phyloP scores from a whole-genome alignment of 2,888 invertebrate genomes.

The Leptodirus hochenwartii region DNA sequence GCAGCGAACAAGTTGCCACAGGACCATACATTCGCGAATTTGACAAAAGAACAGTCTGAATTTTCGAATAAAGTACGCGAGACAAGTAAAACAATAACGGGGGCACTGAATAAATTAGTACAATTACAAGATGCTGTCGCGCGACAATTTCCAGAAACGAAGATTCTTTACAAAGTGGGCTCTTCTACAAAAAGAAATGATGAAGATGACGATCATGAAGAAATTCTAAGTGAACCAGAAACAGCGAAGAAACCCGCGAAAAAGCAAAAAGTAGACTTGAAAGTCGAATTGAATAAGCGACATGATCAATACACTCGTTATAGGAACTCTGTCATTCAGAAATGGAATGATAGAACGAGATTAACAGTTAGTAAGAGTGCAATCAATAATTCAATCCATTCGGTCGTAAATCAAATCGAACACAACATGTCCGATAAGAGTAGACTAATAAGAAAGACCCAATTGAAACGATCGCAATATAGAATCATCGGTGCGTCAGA shows the following conservation, averaged over 20 bases:
- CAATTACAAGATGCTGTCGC: slow-evolving; percentile 39
- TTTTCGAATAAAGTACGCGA: slow-evolving; percentile 33
- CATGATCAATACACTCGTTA: slow-evolving; percentile 45
- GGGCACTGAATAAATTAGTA: slow-evolving; percentile 44
- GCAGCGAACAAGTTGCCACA: slow-evolving; percentile 67
- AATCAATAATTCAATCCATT: slow-evolving; percentile 32
- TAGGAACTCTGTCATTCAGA: slow-evolving; percentile 67
- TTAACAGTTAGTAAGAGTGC: slow-evolving; percentile 43
- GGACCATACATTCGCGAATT: slow-evolving; percentile 30
- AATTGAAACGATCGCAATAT: slow-evolving; percentile 57
- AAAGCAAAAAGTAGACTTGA: slow-evolving; percentile 20
- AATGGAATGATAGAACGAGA: slow-evolving; percentile 90
- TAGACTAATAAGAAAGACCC: slow-evolving; percentile 61
- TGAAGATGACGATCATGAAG: slow-evolving; percentile 33
- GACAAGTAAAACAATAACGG: slow-evolving; percentile 34
- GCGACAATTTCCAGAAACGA: slow-evolving; percentile 52
- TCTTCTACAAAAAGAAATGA: slow-evolving; percentile 6
- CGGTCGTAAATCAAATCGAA: slow-evolving; percentile 64
- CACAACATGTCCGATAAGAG: slow-evolving; percentile 62
- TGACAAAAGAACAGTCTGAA: slow-evolving; percentile 24
- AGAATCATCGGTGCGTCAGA: slow-evolving; percentile 40
- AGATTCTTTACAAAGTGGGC: slow-evolving; percentile 23
- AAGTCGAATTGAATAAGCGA: slow-evolving; percentile 32
- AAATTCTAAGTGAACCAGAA: slow-evolving; percentile 43
- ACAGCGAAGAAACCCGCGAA: slow-evolving; percentile 25